A percentile compares a stretch with the other conserved stretches of the same genome.
phyloP scores from a whole-genome alignment of 2,113 vertebrate genomes.

The Cyrtonyx montezumae region DNA sequence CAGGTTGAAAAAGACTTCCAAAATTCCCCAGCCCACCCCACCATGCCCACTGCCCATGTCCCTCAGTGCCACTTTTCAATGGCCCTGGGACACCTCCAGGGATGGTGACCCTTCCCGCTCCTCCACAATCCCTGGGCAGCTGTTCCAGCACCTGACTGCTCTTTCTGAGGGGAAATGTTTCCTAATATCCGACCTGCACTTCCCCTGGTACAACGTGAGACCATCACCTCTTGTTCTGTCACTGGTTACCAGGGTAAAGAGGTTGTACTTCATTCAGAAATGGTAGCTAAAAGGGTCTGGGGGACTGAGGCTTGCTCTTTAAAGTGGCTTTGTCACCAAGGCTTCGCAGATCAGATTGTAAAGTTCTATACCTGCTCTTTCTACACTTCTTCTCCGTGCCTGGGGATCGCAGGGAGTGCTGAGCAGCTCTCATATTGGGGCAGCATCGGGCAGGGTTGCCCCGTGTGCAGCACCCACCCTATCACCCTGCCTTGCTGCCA shows the following conservation, averaged over 20 bases:
- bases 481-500: too few relatives aligned
- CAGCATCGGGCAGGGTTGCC: neutral
- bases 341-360: neutral
- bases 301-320: neutral
- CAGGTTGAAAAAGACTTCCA: neutral
- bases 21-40: too few relatives aligned
- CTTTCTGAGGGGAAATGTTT: neutral
- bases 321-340: neutral
- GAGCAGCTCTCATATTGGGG: rapidly evolving
- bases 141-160: neutral
- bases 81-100: neutral
- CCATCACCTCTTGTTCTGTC: neutral
- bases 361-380: neutral
- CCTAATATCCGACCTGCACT: neutral
- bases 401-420: neutral
- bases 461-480: neutral
- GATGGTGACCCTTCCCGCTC: neutral
- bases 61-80: neutral
- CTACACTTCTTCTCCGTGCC: neutral
- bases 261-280: neutral
- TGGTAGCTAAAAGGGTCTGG: neutral
- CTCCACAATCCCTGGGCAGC: neutral
- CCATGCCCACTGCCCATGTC: too few relatives aligned
- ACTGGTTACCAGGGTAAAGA: neutral
- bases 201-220: neutral